A percentile compares a stretch with the other conserved stretches of the same genome.
These are phyloP conservation scores for Thalassarche chlororhynchos DNA, from an alignment of 2,113 vertebrate species.

Conservation along the genomic window DNA sequence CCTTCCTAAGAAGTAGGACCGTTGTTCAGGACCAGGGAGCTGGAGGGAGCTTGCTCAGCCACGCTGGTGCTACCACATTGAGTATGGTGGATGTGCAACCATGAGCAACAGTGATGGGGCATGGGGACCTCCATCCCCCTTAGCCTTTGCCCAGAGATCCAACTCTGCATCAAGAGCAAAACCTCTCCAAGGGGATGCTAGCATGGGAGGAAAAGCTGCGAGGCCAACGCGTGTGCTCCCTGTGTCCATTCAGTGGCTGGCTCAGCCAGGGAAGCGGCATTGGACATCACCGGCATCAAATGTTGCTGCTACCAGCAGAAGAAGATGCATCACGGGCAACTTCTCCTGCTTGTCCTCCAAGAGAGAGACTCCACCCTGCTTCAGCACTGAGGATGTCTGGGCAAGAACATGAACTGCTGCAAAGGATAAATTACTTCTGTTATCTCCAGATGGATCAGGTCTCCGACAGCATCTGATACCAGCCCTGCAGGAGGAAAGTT, in stretches of 20 bases:
- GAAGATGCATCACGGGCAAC: neutral
- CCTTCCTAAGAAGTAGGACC: neutral
- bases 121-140: neutral
- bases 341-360: neutral
- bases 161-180: neutral
- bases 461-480: neutral
- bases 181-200: neutral
- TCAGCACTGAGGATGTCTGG: neutral
- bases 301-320: neutral
- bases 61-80: neutral
- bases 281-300: accelerated
- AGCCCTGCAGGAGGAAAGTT: neutral
- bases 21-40: accelerated
- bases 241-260: neutral
- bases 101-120: accelerated
- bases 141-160: neutral
- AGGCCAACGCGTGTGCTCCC: neutral
- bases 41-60: neutral
- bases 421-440: neutral
- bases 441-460: slow-evolving; percentile 33
- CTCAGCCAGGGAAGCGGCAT: neutral
- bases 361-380: neutral
- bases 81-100: neutral
- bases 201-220: neutral
- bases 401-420: neutral